These are phyloP conservation scores for Eretmocerus hayati DNA, from an alignment of 2,888 invertebrate species.

Conservation along the genomic window DNA sequence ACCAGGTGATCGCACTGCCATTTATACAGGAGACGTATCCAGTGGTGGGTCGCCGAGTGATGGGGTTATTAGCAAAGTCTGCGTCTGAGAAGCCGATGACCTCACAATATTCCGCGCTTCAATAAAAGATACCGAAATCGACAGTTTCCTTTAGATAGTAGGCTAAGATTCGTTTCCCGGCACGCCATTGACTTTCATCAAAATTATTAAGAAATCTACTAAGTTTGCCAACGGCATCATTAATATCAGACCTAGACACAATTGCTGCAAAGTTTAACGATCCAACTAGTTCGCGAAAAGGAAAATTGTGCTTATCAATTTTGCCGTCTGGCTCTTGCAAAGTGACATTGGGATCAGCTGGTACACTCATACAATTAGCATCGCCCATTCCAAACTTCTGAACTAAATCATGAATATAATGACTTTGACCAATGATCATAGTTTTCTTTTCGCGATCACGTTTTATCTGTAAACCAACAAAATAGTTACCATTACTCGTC, in stretches of 20 bases:
- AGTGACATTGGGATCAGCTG: neutral
- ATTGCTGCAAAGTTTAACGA: conserved; percentile 2
- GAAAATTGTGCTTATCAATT: neutral
- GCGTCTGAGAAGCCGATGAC: neutral
- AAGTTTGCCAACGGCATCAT: neutral
- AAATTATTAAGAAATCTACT: neutral
- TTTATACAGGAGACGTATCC: neutral
- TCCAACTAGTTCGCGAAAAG: neutral
- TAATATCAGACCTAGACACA: conserved; percentile 3
- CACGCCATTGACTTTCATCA: neutral
- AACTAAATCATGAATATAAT: neutral
- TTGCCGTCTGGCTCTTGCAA: neutral
- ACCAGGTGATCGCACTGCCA: conserved; percentile 2
- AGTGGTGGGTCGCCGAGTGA: conserved; percentile 1
- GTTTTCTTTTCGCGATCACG: neutral
- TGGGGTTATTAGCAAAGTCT: neutral
- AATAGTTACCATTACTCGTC: too few species aligned
- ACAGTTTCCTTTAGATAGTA: conserved; percentile 1
- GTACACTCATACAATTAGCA: conserved; percentile 1
- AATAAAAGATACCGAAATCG: too few species aligned
- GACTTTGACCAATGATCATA: neutral
- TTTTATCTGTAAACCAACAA: too few species aligned
- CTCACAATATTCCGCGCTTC: too few species aligned
- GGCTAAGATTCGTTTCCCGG: neutral
- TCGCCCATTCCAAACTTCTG: neutral